Evolutionary conservation across 1,140 invertebrate genomes (phyloP), one percentile per base, ranked within the genome.

Genomic region (Doryteuthis pealeii): DNA sequence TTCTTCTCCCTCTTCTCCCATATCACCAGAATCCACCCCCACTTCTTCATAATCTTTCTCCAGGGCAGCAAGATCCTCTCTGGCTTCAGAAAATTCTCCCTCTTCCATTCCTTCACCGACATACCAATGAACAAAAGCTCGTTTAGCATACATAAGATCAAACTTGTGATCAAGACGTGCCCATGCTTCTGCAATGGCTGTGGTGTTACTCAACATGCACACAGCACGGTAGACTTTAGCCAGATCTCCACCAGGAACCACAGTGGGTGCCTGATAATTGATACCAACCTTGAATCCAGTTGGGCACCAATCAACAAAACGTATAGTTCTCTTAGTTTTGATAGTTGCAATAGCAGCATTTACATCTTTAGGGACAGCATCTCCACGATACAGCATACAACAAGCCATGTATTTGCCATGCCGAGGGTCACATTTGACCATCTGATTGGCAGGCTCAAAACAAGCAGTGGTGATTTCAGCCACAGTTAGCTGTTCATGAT

Each of bases 391-490:
- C n/a, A n/a, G n/a, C n/a, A n/a, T n/a, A n/a, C n/a, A n/a, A n/a
- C n/a, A n/a, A n/a, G n/a, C n/a, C n/a, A n/a, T n/a, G n/a, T n/a
- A n/a, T n/a, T n/a, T n/a, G n/a, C n/a, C n/a, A n/a, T n/a, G n/a
- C n/a, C n/a, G n/a, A n/a, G n/a, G n/a, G n/a, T n/a, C n/a, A n/a
- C n/a, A n/a, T n/a, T n/a, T n/a, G n/a, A n/a, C n/a, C n/a, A n/a
- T n/a, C n/a, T n/a, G n/a, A n/a, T n/a, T n/a, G n/a, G n/a, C n/a
- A n/a, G n/a, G 92, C 84, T 94, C 93, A 88, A 95, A 95, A 87
- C 93, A 94, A n/a, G 93, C 92, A 85, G 92, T 94, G 80, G 94
- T 95, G 82, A 95, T 94, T 85, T 95, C 94, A 40, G 92, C 91
- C 14, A 95, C 84, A 4, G 79, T 78, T 14, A 84, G 68, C 75